Conservation (phyloP, 2,113 vertebrate species). For the Etia nguti region DNA sequence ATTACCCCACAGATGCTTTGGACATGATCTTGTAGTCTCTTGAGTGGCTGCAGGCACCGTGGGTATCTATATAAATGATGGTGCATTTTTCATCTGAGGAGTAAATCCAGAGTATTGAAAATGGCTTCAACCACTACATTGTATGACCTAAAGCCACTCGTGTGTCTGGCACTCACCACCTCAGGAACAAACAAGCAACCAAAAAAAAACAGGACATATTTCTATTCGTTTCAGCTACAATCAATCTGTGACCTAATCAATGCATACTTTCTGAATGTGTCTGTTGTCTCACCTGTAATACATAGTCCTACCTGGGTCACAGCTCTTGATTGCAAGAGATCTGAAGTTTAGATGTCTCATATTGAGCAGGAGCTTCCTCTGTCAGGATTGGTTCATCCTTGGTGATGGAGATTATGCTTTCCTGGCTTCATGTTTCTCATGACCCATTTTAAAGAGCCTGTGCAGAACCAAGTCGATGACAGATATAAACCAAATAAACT, state of each 20-base stretch:
- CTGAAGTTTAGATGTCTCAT: neutral
- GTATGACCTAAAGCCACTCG: neutral
- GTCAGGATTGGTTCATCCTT: neutral
- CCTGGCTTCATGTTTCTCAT: neutral
- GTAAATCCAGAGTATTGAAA: neutral
- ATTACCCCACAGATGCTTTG: neutral
- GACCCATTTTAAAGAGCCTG: neutral
- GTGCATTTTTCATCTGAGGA: neutral
- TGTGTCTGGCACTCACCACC: neutral
- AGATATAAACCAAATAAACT: neutral
- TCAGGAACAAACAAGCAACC: neutral
- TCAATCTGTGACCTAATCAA: neutral
- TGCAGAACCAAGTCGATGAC: neutral
- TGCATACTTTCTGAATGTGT: neutral
- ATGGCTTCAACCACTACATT: accelerated
- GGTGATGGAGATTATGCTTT: neutral
- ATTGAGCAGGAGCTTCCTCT: neutral
- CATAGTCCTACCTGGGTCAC: neutral
- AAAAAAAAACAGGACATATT: neutral
- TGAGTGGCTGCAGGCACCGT: neutral
- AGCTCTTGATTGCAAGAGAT: neutral
- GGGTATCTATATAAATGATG: neutral
- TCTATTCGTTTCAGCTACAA: accelerated
- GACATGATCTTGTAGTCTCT: neutral
- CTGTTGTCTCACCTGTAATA: neutral